phyloP scores from a whole-genome alignment of 2,888 invertebrate species.

The Scotopteryx bipunctaria region DNA sequence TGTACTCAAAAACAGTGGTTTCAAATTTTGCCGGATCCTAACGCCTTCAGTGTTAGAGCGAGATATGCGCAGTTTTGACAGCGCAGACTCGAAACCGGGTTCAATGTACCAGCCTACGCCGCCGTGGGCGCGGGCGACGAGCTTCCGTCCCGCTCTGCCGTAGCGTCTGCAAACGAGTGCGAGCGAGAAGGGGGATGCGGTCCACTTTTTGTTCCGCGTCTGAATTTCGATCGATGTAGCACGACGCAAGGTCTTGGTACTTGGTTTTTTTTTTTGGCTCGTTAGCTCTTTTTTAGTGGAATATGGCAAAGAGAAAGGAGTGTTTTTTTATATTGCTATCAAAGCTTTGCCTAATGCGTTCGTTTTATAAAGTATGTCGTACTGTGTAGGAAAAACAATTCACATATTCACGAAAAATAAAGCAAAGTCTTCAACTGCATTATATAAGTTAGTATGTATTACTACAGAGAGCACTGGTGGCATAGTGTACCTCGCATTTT shows the following conservation, averaged over 20 bases:
- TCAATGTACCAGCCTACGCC: slow-evolving; percentile 76
- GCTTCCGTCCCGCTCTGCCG: slow-evolving; percentile 50
- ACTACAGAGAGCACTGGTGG: too few species aligned
- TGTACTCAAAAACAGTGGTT: slow-evolving; percentile 48
- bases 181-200: slow-evolving; percentile 53
- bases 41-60: slow-evolving; percentile 54
- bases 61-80: slow-evolving; percentile 56
- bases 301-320: slow-evolving; percentile 1
- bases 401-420: too few species aligned
- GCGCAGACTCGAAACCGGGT: slow-evolving; percentile 60
- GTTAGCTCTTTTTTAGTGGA: slow-evolving; percentile 16
- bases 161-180: slow-evolving; percentile 33
- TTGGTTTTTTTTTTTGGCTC: slow-evolving; percentile 46
- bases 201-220: slow-evolving; percentile 76
- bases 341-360: neutral
- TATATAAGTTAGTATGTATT: too few species aligned
- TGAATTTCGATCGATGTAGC: slow-evolving; percentile 77
- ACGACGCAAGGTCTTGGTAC: slow-evolving; percentile 62
- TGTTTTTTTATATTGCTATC: slow-evolving; percentile 6
- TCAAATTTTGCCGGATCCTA: slow-evolving; percentile 43
- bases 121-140: slow-evolving; percentile 74
- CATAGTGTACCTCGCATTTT: too few species aligned
- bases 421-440: too few species aligned
- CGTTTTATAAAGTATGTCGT: too few species aligned
- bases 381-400: too few species aligned